Evolutionary conservation across 2,113 vertebrate species (phyloP).

Genomic region (Urocynchramus pylzowi): DNA sequence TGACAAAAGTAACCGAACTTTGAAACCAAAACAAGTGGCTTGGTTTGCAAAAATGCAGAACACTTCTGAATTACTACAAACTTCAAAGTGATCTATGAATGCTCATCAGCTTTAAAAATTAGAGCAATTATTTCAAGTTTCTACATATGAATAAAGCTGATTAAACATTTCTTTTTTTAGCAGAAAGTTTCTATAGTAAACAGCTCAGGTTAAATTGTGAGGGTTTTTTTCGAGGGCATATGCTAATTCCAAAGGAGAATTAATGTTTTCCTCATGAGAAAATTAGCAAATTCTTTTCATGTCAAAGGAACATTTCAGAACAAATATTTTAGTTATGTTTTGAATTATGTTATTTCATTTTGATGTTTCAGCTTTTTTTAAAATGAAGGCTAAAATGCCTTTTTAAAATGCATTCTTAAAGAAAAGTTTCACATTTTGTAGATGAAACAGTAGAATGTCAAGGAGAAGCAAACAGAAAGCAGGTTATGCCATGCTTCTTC

Average conservation of each 20-base stretch:
- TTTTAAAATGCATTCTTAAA: background rate
- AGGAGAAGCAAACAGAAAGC: background rate
- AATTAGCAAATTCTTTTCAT: slow-evolving; percentile 58
- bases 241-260: slow-evolving; percentile 19
- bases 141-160: slow-evolving; percentile 40
- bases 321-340: slow-evolving; percentile 63
- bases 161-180: slow-evolving; percentile 32
- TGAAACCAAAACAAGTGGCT: background rate
- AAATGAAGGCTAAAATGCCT: background rate
- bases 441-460: background rate
- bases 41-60: slow-evolving; percentile 29
- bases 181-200: background rate
- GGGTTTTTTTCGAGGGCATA: background rate
- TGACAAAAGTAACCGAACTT: background rate
- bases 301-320: slow-evolving; percentile 58
- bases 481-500: background rate
- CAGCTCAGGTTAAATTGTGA: background rate
- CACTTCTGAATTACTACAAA: background rate
- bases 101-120: slow-evolving; percentile 16
- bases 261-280: slow-evolving; percentile 10
- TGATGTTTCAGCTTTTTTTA: slow-evolving; percentile 18
- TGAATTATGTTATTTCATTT: slow-evolving; percentile 56
- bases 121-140: slow-evolving; percentile 47
- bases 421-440: background rate
- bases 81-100: slow-evolving; percentile 26